phyloP scores from a whole-genome alignment of 1,140 invertebrate species.

The Diorhabda carinulata region DNA sequence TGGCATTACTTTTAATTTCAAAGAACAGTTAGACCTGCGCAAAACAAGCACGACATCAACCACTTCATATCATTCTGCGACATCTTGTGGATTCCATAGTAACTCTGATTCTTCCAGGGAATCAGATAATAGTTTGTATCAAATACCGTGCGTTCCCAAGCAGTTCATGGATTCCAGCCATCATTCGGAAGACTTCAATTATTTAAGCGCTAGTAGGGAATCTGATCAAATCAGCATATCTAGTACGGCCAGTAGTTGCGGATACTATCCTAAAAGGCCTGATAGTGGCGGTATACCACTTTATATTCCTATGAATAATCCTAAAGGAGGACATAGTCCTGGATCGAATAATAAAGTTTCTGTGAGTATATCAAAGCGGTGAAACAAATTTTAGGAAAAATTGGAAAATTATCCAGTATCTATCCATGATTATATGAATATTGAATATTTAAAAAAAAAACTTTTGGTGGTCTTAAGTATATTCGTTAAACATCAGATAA shows the following conservation, averaged over 20 bases:
- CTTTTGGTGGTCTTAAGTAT: no score
- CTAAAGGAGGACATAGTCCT: slow-evolving; percentile 46
- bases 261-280: slow-evolving; percentile 42
- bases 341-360: slow-evolving; percentile 50
- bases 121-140: slow-evolving; percentile 56
- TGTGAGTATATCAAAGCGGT: slow-evolving; percentile 35
- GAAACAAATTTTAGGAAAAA: no score
- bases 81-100: slow-evolving; percentile 24
- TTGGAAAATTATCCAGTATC: no score
- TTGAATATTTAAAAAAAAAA: no score
- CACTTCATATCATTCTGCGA: slow-evolving; percentile 31
- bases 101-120: slow-evolving; percentile 49
- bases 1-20: slow-evolving; percentile 42
- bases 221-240: slow-evolving; percentile 49
- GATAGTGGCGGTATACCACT: slow-evolving; percentile 44
- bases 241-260: slow-evolving; percentile 48
- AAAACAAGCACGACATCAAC: slow-evolving; percentile 31
- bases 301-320: slow-evolving; percentile 48
- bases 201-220: slow-evolving; percentile 39
- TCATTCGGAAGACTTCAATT: slow-evolving; percentile 54
- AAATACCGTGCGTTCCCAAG: slow-evolving; percentile 54
- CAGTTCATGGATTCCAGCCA: slow-evolving; percentile 54
- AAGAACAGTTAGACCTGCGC: slow-evolving; percentile 33
- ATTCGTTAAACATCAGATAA: no score
- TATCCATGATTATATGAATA: no score